phyloP scores from a whole-genome alignment of 2,888 invertebrate species.

The Nomada ruficornis region DNA sequence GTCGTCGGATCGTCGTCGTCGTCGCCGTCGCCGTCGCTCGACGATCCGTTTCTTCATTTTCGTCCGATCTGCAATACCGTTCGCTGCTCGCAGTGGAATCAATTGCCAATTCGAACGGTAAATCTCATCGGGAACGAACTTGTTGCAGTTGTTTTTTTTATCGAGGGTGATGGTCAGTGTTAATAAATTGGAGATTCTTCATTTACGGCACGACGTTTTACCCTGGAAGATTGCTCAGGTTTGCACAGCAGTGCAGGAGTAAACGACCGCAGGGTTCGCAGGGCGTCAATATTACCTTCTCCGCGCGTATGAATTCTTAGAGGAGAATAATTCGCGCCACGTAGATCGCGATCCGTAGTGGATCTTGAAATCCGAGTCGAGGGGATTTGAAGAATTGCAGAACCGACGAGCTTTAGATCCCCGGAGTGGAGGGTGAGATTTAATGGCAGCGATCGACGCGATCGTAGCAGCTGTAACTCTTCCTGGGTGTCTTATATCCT shows the following conservation, averaged over 20 bases:
- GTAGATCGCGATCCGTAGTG: neutral
- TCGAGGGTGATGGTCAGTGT: too few species aligned
- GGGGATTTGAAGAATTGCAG: neutral
- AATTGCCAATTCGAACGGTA: neutral
- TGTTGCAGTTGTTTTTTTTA: neutral
- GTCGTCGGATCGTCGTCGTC: neutral
- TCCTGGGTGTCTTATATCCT: neutral
- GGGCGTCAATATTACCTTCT: too few species aligned
- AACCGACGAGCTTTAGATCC: neutral
- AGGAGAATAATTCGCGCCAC: too few species aligned
- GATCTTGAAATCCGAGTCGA: neutral
- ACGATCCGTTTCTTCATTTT: neutral
- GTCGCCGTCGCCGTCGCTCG: neutral
- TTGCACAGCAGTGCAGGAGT: too few species aligned
- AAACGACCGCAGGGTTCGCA: too few species aligned
- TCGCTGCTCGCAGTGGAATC: neutral
- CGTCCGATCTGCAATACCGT: neutral
- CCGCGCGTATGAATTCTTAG: too few species aligned
- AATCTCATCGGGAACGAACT: neutral
- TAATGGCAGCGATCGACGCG: conserved; percentile 7
- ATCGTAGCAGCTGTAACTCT: neutral
- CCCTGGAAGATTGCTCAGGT: too few species aligned
- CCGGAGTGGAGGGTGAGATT: neutral
- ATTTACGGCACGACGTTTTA: too few species aligned
- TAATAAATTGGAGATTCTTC: too few species aligned